Conservation (phyloP, 2,113 vertebrate species). For the Cryptomyrus ogoouensis region DNA sequence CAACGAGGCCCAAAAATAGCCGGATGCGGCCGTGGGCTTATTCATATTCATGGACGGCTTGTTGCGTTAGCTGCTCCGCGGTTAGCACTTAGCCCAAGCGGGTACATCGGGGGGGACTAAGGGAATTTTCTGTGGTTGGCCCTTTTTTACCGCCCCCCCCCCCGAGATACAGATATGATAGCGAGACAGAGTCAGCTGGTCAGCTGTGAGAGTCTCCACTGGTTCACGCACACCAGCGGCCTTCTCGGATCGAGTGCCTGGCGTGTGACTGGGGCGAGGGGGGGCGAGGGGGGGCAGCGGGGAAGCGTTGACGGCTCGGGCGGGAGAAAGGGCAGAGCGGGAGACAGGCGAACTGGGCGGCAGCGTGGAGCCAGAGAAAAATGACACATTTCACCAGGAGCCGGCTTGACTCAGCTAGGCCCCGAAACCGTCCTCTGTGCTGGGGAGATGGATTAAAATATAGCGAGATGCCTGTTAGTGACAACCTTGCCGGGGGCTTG, state of each 20-base stretch:
- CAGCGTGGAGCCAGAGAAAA: conserved; percentile 45
- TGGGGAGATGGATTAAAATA: conserved; percentile 34
- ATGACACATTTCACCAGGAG: conserved; percentile 56
- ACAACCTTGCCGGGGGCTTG: conserved; percentile 51
- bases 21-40: background rate
- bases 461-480: conserved; percentile 45
- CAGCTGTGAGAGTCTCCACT: background rate
- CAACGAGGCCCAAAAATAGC: background rate
- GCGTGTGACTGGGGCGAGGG: background rate
- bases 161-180: conserved; percentile 6
- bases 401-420: conserved; percentile 33
- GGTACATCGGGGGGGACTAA: background rate
- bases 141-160: background rate
- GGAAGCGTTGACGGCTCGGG: background rate
- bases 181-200: background rate
- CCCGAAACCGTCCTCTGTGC: background rate
- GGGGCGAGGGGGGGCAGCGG: no score
- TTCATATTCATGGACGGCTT: background rate
- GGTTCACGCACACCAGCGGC: background rate
- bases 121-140: background rate
- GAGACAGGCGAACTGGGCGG: background rate
- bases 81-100: background rate
- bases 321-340: background rate
- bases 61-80: background rate
- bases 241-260: background rate